Conservation (phyloP, 2,797 vertebrate genomes). For the Myioborus melanocephalus region DNA sequence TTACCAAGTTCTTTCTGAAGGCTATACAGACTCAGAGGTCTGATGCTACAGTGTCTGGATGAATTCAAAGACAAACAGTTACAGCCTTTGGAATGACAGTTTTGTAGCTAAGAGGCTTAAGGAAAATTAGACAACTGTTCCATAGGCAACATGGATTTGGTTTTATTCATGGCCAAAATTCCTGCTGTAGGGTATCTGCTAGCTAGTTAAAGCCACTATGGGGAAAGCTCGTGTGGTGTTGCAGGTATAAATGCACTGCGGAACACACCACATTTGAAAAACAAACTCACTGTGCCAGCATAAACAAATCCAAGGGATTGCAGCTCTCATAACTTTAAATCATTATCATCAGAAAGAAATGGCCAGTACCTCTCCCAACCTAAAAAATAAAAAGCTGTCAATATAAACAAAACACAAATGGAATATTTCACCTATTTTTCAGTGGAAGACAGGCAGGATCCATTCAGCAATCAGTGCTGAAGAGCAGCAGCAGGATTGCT, state of each 20-base stretch:
- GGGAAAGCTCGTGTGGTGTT: not conserved
- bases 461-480: not conserved
- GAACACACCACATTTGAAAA: not conserved
- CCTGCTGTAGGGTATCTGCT: not conserved
- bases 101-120: not conserved
- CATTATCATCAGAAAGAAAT: not conserved
- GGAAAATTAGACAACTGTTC: not conserved
- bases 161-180: not conserved
- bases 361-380: not conserved
- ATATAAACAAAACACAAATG: not conserved
- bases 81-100: not conserved
- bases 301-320: not conserved
- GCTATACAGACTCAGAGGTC: not conserved
- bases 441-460: not conserved
- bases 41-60: not conserved
- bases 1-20: not conserved
- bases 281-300: not conserved
- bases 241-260: not conserved
- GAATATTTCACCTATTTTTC: not conserved
- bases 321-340: not conserved
- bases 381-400: not conserved
- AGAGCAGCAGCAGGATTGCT: not conserved
- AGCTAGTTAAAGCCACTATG: not conserved
- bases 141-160: not conserved
- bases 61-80: not conserved